A percentile compares a stretch with the other conserved stretches of the same genome.
Evolutionary conservation across 2,797 vertebrate genomes (phyloP).

Genomic region (Acanthiza pusilla): DNA sequence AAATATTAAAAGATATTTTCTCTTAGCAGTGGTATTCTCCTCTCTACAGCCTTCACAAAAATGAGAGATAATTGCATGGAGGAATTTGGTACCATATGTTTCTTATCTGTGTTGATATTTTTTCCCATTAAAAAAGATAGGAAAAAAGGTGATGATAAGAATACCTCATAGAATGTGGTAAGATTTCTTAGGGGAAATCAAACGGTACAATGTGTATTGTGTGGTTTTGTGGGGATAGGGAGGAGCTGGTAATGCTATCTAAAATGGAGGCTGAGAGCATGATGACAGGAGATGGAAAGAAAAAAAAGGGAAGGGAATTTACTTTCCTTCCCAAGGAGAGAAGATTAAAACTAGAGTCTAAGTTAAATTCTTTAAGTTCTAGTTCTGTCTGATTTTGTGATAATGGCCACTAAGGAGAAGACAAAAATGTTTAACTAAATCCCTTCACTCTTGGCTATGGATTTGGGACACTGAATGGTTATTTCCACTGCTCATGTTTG

Average conservation of each 20-base stretch:
- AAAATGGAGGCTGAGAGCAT: not conserved
- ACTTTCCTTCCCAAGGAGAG: not conserved
- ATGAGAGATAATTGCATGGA: not conserved
- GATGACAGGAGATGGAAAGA: not conserved
- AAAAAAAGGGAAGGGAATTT: not conserved
- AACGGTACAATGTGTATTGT: not conserved
- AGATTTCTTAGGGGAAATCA: not conserved
- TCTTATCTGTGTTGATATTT: not conserved
- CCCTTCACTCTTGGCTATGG: not conserved
- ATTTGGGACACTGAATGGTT: too few species aligned
- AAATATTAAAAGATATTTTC: not conserved
- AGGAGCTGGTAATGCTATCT: not conserved
- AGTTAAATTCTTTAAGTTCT: not conserved
- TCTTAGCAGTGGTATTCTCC: not conserved
- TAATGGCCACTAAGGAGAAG: not conserved
- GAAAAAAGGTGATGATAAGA: not conserved
- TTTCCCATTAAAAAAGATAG: not conserved
- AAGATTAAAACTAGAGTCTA: not conserved
- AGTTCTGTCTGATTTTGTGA: not conserved
- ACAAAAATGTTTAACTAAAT: not conserved
- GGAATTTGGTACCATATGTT: not conserved
- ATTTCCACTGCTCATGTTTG: not conserved
- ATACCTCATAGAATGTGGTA: not conserved
- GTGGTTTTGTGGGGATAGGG: not conserved
- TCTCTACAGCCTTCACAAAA: not conserved